These are phyloP conservation scores for Eupithecia tripunctaria DNA, from an alignment of 2,888 invertebrate species.

Conservation along the genomic window DNA sequence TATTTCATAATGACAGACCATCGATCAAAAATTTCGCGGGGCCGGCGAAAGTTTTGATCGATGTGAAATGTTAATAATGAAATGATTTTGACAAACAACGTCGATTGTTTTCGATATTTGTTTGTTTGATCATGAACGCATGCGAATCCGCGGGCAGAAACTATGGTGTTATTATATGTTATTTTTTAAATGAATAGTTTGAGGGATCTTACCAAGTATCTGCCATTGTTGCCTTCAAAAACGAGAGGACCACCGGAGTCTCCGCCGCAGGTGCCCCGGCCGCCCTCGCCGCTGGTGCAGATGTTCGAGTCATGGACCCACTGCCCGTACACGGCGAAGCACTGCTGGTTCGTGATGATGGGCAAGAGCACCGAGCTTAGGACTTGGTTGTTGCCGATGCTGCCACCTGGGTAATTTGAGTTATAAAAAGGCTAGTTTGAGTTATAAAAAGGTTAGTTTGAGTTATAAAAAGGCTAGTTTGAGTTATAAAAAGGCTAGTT, in stretches of 20 bases:
- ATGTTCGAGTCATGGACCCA: slow-evolving; percentile 53
- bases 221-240: slow-evolving; percentile 27
- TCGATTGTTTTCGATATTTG: too few species aligned
- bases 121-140: too few species aligned
- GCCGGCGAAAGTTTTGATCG: too few species aligned
- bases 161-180: too few species aligned
- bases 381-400: slow-evolving; percentile 49
- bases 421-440: not conserved
- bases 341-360: slow-evolving; percentile 58
- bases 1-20: too few species aligned
- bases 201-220: slow-evolving; percentile 29
- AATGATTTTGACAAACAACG: too few species aligned
- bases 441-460: too few species aligned
- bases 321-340: slow-evolving; percentile 48
- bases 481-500: too few species aligned
- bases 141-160: too few species aligned
- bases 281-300: slow-evolving; percentile 63
- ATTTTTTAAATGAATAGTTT: not conserved
- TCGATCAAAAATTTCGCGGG: too few species aligned
- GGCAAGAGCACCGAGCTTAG: slow-evolving; percentile 58
- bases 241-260: slow-evolving; percentile 60
- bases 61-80: too few species aligned
- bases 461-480: too few species aligned
- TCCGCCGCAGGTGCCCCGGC: slow-evolving; percentile 58
- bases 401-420: slow-evolving; percentile 47